Evolutionary conservation across 2,113 vertebrate species (phyloP).

Genomic region (Coptodon rendalli): DNA sequence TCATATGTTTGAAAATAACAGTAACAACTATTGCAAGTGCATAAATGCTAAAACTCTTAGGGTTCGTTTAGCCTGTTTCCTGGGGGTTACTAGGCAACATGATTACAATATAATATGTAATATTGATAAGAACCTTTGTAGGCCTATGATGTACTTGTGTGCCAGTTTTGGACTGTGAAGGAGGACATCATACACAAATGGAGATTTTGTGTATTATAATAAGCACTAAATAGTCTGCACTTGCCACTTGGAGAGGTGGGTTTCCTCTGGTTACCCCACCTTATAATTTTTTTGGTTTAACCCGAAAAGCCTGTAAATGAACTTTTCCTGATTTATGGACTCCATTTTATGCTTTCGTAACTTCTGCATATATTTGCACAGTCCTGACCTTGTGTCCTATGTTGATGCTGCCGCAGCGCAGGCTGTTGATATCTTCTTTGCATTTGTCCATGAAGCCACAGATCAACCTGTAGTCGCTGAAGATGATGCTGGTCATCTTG

Average conservation of each 20-base stretch:
- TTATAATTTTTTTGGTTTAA: background rate
- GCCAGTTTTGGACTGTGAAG: background rate
- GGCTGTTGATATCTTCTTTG: slow-evolving; percentile 85
- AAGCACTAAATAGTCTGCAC: background rate
- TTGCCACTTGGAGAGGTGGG: background rate
- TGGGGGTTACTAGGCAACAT: background rate
- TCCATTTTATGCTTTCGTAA: background rate
- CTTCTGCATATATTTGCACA: background rate
- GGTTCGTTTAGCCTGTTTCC: background rate
- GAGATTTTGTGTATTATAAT: background rate
- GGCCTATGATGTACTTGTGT: background rate
- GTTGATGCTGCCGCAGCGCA: slow-evolving; percentile 91
- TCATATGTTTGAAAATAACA: background rate
- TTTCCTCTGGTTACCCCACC: background rate
- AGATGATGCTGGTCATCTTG: slow-evolving; percentile 95
- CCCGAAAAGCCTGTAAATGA: background rate
- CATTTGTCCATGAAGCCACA: slow-evolving; percentile 97
- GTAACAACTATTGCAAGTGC: background rate
- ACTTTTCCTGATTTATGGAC: background rate
- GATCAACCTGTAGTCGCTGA: slow-evolving; percentile 91
- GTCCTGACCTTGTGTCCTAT: slow-evolving; percentile 85
- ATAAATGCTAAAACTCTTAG: background rate
- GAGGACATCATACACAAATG: background rate
- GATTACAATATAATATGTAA: background rate
- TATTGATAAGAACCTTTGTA: background rate